Base-by-base conservation (phyloP, 23 tunicate genomes). In the Halocynthia aurantium region DNA sequence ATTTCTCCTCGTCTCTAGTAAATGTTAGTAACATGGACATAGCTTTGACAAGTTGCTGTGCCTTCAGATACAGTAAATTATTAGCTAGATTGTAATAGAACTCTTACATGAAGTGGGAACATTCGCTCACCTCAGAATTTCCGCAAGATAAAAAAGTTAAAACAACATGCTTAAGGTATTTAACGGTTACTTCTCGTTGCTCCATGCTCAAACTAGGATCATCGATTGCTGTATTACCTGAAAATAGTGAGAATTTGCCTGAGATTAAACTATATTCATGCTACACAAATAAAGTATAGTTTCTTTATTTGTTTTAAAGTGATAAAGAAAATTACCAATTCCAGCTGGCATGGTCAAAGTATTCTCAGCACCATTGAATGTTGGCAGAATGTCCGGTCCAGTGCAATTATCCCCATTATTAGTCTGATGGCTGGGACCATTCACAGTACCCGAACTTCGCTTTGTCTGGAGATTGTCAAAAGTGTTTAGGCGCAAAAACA, bases 81-180 rank as follows among this genome's bases (percentile, higher is more conserved):
- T n/a, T 15, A 15, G n/a, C 17, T 60, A 2, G 17, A 15, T 15
- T 15, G 64, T 22, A 67, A 0, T 67, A 22, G 4, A 15, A 11
- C 40, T 21, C 40, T 2, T 67, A 11, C 17, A 18, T 18, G 13
- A 67, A 67, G 20, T 67, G 22, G 72, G 44, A 15, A 21, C 22
- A 67, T 11, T 67, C 20, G 17, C 82, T 13, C 55, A 89, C 96
- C 85, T 92, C 98, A 22, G 93, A 69, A 69, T 86, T 87, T 40
- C 88, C 82, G 54, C 88, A 82, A 13, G 91, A 82, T 11, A 92
- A 75, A 55, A 92, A 92, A 10, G 77, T 80, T 12, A 92, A 66
- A 17, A 92, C 82, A 57, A 92, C 98, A 82, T 92, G 87, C 68
- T 92, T 92, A 13, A 92, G 75, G 76, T 92, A 92, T 75, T 85